phyloP scores from a whole-genome alignment of 2,113 vertebrate genomes.

The Stigmatopora argus region DNA sequence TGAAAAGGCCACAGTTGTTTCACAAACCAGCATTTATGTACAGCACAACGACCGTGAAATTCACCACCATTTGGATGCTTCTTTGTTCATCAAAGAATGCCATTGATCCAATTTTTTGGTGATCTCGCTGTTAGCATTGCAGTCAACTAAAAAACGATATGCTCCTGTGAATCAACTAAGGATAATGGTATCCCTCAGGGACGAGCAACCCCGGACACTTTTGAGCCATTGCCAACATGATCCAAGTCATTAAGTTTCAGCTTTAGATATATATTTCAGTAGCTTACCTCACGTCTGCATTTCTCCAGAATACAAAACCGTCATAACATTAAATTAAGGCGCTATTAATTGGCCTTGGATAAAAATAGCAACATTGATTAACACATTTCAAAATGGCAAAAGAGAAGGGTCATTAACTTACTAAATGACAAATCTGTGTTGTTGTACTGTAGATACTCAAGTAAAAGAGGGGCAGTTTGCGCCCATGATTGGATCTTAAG shows the following conservation, averaged over 20 bases:
- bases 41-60: conserved; percentile 47
- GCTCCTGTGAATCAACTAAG: conserved; percentile 39
- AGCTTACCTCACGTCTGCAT: conserved; percentile 9
- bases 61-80: conserved; percentile 37
- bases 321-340: conserved; percentile 7
- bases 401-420: neutral
- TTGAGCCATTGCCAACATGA: conserved; percentile 33
- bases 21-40: conserved; percentile 33
- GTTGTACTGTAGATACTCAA: neutral
- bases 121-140: conserved; percentile 19
- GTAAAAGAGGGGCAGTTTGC: neutral
- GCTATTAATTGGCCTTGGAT: neutral
- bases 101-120: conserved; percentile 18
- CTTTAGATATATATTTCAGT: conserved; percentile 29
- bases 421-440: neutral
- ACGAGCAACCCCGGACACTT: conserved; percentile 21
- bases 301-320: conserved; percentile 12
- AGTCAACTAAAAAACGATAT: conserved; percentile 24
- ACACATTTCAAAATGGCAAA: neutral
- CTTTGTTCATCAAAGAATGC: conserved; percentile 31
- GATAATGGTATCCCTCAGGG: conserved; percentile 27
- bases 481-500: neutral
- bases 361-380: neutral
- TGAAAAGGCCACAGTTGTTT: conserved; percentile 51
- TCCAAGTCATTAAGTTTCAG: conserved; percentile 18